Evolutionary conservation across 2,888 invertebrate genomes (phyloP).

Genomic region (Synergus umbraculus): DNA sequence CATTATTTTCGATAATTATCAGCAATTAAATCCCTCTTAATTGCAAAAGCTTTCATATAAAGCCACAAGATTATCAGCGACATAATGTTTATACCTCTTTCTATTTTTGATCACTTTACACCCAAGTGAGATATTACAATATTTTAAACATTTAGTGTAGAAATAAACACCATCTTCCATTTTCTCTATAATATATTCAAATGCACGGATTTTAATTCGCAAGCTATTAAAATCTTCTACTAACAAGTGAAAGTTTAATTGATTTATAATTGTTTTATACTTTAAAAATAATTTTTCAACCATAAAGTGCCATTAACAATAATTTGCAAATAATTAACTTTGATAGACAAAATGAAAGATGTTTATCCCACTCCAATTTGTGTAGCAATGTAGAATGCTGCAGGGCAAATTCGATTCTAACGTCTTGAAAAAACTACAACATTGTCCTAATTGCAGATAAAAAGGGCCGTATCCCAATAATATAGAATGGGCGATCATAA

Average conservation of each 20-base stretch:
- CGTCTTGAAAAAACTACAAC: slow-evolving; percentile 24
- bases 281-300: background rate
- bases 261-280: slow-evolving; percentile 18
- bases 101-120: background rate
- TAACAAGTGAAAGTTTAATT: slow-evolving; percentile 26
- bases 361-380: background rate
- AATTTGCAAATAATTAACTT: background rate
- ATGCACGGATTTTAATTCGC: background rate
- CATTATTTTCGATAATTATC: slow-evolving; percentile 20
- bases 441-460: slow-evolving; percentile 47
- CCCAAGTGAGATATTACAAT: background rate
- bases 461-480: slow-evolving; percentile 56
- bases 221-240: slow-evolving; percentile 4
- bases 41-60: background rate
- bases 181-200: background rate
- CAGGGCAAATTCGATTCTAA: slow-evolving; percentile 30
- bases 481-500: slow-evolving; percentile 64
- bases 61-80: slow-evolving; percentile 9
- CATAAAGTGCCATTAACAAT: background rate
- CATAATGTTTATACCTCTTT: background rate
- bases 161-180: slow-evolving; percentile 3
- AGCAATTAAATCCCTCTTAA: slow-evolving; percentile 28
- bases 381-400: background rate
- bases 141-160: slow-evolving; percentile 3
- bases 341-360: background rate